Evolutionary conservation across 2,113 vertebrate species (phyloP).

Genomic region (Nothocercus nigrocapillus): DNA sequence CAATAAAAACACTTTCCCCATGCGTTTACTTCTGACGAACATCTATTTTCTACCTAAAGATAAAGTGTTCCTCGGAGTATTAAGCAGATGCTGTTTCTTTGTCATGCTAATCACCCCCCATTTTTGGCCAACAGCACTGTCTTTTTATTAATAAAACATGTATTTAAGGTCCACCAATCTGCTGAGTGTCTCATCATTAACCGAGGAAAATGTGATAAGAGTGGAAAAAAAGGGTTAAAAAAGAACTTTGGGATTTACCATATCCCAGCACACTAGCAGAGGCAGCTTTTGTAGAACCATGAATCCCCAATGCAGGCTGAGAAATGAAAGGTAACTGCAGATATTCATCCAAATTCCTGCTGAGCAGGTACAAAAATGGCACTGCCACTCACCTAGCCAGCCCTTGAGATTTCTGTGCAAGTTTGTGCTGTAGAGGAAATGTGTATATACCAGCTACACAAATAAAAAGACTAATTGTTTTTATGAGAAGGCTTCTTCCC

Average conservation of each 20-base stretch:
- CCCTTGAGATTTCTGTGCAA: background rate
- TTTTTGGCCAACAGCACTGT: background rate
- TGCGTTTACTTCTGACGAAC: background rate
- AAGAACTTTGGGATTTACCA: background rate
- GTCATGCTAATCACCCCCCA: background rate
- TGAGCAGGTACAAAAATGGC: constrained; percentile 1
- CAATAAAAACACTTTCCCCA: background rate
- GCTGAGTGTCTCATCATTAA: background rate
- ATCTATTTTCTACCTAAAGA: background rate
- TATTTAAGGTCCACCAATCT: background rate
- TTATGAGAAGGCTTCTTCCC: background rate
- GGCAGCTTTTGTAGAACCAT: background rate
- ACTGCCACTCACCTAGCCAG: constrained; percentile 26
- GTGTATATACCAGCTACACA: background rate
- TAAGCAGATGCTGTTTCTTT: background rate
- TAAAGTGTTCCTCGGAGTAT: background rate
- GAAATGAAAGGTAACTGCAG: constrained; percentile 29
- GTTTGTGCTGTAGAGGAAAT: background rate
- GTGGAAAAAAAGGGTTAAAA: background rate
- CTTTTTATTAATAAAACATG: background rate
- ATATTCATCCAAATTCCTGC: constrained; percentile 3
- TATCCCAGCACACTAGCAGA: background rate
- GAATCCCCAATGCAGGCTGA: background rate
- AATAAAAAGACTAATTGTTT: background rate
- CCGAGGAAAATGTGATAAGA: background rate